phyloP scores from a whole-genome alignment of 1,140 invertebrate species.

The Dinothrombium tinctorium region DNA sequence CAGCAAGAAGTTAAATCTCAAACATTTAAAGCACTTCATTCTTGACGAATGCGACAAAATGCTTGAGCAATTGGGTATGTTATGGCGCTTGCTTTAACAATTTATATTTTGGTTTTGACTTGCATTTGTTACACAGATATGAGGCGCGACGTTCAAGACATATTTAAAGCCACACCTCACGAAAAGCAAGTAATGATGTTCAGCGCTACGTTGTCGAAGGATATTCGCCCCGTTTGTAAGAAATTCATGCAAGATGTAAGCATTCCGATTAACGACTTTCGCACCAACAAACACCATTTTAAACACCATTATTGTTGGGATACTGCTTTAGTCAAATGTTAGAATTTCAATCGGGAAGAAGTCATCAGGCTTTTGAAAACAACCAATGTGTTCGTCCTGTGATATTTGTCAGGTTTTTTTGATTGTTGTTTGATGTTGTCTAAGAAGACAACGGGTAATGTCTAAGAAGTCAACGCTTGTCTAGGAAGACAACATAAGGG shows the following conservation, averaged over 20 bases:
- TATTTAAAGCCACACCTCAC: conserved; percentile 92
- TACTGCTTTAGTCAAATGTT: too few species aligned
- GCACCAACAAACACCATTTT: too few species aligned
- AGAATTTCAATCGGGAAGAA: too few species aligned
- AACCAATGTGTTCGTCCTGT: too few species aligned
- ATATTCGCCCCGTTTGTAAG: conserved; percentile 97
- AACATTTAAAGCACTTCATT: conserved; percentile 33
- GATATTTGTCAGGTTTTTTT: too few species aligned
- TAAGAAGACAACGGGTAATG: too few species aligned
- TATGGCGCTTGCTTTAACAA: not conserved
- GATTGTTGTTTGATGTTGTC: too few species aligned
- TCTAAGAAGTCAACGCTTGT: too few species aligned
- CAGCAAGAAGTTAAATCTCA: conserved; percentile 23
- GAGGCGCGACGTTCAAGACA: conserved; percentile 97
- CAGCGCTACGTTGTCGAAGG: conserved; percentile 95
- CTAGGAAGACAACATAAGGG: too few species aligned
- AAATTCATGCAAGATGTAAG: conserved; percentile 99
- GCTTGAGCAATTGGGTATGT: conserved; percentile 29
- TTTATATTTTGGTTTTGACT: too few species aligned
- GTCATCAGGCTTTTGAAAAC: too few species aligned
- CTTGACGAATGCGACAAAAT: conserved; percentile 38
- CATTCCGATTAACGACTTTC: conserved; percentile 1
- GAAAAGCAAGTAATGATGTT: conserved; percentile 99
- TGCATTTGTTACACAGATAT: conserved; percentile 40
- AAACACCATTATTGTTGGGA: too few species aligned